Evolutionary conservation across 2,797 vertebrate genomes (phyloP), one percentile per base, ranked within the genome.

Genomic region (Calcarius lapponicus): DNA sequence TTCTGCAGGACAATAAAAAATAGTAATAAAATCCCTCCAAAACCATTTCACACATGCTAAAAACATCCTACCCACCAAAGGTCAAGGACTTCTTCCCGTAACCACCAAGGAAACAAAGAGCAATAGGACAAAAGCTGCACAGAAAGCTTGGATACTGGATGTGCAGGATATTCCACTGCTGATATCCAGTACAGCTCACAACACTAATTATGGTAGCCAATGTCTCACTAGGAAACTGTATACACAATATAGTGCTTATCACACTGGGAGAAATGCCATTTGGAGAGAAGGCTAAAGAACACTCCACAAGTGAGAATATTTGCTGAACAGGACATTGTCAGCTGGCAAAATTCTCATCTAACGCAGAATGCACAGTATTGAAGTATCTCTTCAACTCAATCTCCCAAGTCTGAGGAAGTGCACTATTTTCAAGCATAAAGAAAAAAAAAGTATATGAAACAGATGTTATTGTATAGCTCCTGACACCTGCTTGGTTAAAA

Each of bases 1-100:
- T 34, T 91, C 62, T 38, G 48, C 48, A 87, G 80, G 31, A 66
- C 58, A 94, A 74, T 17, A 32, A 57, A 70, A 78, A 43, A 26
- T 19, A 36, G 7, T 25, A 70, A 36, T 14, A 32, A 78, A 73
- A 18, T 3, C 9, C 26, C 50, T 80, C 80, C 73, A 62, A 85
- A 91, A 75, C 31, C 38, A 92, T 84, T 94, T 70, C 62, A 79
- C 18, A 50, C 43, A 75, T 10, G 17, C 62, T 58, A 65, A 72
- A 88, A 75, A 31, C 48, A 88, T 78, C 74, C 92, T 93, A 88
- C 70, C 87, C 73, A 76, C 32, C 62, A 94, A 87, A 88, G 78
- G 82, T 72, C 93, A 93, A 92, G 85, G 54, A 50, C 56, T 95
- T 83, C 89, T 80, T 86, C 78, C 80, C 60, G 53, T 64, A 78